Percentiles rank a stretch among this genome's conserved stretches.
Evolutionary conservation across 2,888 invertebrate genomes (phyloP).

Genomic region (Homarus gammarus): DNA sequence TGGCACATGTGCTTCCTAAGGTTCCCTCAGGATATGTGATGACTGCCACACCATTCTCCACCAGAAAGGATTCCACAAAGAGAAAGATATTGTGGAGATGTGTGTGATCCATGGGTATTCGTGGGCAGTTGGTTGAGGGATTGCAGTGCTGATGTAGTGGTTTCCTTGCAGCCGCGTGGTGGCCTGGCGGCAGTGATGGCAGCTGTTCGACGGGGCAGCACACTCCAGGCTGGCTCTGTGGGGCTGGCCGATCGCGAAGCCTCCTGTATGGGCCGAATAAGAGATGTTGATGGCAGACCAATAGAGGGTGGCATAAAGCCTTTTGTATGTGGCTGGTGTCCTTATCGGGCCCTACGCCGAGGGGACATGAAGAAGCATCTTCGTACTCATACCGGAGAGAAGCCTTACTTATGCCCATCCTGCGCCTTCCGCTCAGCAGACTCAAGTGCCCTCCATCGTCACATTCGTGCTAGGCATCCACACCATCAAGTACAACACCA

Average conservation of each 20-base stretch:
- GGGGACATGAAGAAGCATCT: slow-evolving; percentile 71
- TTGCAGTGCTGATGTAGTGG: slow-evolving; percentile 57
- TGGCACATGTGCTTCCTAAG: slow-evolving; percentile 4
- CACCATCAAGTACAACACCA: slow-evolving; percentile 34
- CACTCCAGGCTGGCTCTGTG: slow-evolving; percentile 25
- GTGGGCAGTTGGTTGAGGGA: slow-evolving; percentile 26
- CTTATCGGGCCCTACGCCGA: slow-evolving; percentile 55
- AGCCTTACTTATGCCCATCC: slow-evolving; percentile 63
- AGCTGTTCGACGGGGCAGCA: slow-evolving; percentile 41
- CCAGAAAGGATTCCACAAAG: slow-evolving; percentile 9
- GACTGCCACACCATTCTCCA: neutral
- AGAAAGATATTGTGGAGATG: neutral
- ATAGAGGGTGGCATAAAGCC: slow-evolving; percentile 51
- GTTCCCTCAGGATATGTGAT: neutral
- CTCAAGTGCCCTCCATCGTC: slow-evolving; percentile 69
- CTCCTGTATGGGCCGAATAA: slow-evolving; percentile 37
- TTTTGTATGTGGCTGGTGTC: slow-evolving; percentile 62
- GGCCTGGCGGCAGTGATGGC: slow-evolving; percentile 44
- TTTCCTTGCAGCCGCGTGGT: slow-evolving; percentile 62
- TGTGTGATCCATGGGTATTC: slow-evolving; percentile 9
- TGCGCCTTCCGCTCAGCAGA: slow-evolving; percentile 68
- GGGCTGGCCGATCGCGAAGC: slow-evolving; percentile 37
- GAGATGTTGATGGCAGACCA: slow-evolving; percentile 22
- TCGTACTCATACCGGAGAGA: slow-evolving; percentile 70
- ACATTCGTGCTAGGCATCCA: slow-evolving; percentile 63